Evolutionary conservation across 2,113 vertebrate species (phyloP).

Genomic region (Capricornis sumatraensis): DNA sequence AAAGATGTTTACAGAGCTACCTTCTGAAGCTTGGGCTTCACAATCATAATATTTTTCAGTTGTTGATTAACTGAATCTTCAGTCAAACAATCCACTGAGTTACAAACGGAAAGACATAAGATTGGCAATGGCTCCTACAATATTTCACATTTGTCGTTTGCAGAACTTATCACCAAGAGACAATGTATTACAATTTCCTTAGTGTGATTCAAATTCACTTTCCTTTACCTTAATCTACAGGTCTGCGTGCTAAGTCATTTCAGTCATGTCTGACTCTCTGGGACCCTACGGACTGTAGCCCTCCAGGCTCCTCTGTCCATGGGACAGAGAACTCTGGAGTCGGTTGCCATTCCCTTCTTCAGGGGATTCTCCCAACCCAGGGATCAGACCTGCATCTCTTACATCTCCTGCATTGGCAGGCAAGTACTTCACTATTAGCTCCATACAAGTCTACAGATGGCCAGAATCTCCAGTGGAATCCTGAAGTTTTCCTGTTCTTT

Average conservation of each 20-base stretch:
- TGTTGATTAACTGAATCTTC: background rate
- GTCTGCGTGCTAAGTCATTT: background rate
- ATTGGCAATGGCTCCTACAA: background rate
- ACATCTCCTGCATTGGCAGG: background rate
- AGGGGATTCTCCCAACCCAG: background rate
- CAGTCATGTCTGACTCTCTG: background rate
- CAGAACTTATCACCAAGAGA: background rate
- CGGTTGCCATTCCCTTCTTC: background rate
- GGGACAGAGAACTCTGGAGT: background rate
- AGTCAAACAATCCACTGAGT: background rate
- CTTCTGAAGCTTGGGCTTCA: background rate
- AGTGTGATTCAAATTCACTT: background rate
- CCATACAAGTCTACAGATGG: background rate
- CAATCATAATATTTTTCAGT: slow-evolving; percentile 10
- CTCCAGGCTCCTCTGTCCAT: background rate
- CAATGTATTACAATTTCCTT: background rate
- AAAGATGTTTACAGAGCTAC: background rate
- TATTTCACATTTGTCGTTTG: background rate
- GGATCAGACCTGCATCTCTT: background rate
- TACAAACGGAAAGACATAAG: background rate
- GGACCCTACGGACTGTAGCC: background rate
- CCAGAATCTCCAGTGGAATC: background rate
- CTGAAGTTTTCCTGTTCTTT: background rate
- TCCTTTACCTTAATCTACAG: background rate
- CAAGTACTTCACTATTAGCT: background rate